Conservation (phyloP, 2,113 vertebrate genomes). For the Pygoscelis adeliae region DNA sequence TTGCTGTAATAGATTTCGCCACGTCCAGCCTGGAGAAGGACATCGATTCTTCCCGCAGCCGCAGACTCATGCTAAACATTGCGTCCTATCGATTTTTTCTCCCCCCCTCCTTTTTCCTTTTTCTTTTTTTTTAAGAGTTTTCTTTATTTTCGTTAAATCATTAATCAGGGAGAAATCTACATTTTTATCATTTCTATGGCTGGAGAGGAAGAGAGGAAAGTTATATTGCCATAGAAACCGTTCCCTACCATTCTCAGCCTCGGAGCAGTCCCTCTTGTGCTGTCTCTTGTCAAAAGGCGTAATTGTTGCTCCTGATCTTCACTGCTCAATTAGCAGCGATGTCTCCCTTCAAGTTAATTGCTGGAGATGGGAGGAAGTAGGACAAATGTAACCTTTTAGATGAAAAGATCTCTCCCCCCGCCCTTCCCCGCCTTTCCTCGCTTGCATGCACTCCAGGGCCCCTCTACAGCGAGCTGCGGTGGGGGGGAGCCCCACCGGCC, state of each 20-base stretch:
- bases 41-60: constrained; percentile 61
- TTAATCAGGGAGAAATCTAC: constrained; percentile 68
- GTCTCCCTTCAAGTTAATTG: constrained; percentile 80
- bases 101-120: fast-evolving
- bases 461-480: background rate
- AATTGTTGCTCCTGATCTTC: constrained; percentile 79
- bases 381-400: constrained; percentile 79
- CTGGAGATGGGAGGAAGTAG: constrained; percentile 76
- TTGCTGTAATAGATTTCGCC: constrained; percentile 60
- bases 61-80: constrained; percentile 41
- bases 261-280: constrained; percentile 71
- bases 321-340: constrained; percentile 78
- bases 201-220: constrained; percentile 69
- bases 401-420: constrained; percentile 67
- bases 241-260: constrained; percentile 74
- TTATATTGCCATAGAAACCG: constrained; percentile 76
- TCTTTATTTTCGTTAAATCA: constrained; percentile 72
- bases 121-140: background rate
- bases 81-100: constrained; percentile 26
- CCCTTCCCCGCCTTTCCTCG: too few relatives aligned
- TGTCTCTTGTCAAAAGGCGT: constrained; percentile 78
- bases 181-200: constrained; percentile 69
- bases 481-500: background rate
- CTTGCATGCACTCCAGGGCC: too few relatives aligned
- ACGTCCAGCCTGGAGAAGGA: constrained; percentile 47